Conservation (phyloP, 2,888 invertebrate genomes). For the Conus canariensis region DNA sequence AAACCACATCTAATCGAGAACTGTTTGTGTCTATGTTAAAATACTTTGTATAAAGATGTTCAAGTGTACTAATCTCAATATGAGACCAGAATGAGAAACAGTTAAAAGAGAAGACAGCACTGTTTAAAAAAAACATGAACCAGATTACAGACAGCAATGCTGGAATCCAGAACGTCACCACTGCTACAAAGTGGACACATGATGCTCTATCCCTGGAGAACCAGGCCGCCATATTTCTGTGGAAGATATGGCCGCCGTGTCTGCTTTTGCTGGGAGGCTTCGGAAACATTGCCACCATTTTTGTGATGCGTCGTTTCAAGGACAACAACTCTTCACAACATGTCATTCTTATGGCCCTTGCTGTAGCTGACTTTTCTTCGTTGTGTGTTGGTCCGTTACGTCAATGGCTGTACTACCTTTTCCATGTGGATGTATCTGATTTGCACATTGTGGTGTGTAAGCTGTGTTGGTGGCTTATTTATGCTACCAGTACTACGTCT, state of each 20-base stretch:
- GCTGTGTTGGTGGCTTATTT: neutral
- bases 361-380: neutral
- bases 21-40: too few relatives aligned
- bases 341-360: neutral
- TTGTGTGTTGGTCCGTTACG: neutral
- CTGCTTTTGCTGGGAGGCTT: neutral
- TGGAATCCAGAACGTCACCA: too few relatives aligned
- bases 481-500: neutral
- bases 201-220: neutral
- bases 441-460: neutral
- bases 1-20: too few relatives aligned
- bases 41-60: too few relatives aligned
- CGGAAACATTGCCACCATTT: slow-evolving; percentile 4
- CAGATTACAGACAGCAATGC: too few relatives aligned
- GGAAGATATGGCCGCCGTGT: neutral
- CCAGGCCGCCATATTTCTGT: neutral
- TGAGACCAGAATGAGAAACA: too few relatives aligned
- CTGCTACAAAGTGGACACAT: too few relatives aligned
- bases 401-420: neutral
- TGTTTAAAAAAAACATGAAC: too few relatives aligned
- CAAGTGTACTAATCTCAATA: too few relatives aligned
- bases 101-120: too few relatives aligned
- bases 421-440: neutral
- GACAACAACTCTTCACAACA: neutral
- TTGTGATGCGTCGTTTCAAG: slow-evolving; percentile 12